These are phyloP conservation scores for Lepilemur ruficaudatus DNA, from an alignment of 2,797 vertebrate species.

Conservation along the genomic window DNA sequence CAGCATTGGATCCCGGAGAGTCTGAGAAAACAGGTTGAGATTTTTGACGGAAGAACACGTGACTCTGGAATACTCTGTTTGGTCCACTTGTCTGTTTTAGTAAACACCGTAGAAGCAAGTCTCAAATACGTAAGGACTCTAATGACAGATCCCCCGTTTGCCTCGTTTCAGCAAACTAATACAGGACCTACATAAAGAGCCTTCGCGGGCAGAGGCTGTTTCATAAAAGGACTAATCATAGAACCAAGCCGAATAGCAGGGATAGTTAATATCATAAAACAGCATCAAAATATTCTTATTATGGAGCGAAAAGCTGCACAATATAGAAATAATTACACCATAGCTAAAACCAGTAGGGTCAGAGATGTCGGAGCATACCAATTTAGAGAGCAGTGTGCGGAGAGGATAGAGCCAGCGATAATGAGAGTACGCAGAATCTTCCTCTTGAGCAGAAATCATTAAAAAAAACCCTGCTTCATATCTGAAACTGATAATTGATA, in stretches of 20 bases:
- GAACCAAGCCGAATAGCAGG: neutral
- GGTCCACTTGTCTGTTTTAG: neutral
- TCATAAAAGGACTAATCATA: neutral
- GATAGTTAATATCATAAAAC: neutral
- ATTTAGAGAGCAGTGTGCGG: neutral
- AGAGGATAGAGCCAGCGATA: too few species aligned
- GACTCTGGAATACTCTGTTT: neutral
- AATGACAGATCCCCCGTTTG: neutral
- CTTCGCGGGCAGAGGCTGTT: neutral
- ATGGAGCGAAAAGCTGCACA: neutral
- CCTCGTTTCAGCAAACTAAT: neutral
- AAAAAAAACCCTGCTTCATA: neutral
- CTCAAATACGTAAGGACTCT: neutral
- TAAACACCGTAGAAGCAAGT: neutral
- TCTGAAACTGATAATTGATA: neutral
- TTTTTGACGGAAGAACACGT: neutral
- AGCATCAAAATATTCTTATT: neutral
- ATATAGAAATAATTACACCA: neutral
- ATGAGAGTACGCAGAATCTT: neutral
- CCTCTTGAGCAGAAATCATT: neutral
- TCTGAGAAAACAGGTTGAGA: neutral
- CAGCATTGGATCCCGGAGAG: neutral
- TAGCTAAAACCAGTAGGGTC: neutral
- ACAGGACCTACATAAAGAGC: neutral
- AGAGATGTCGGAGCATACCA: neutral